These are phyloP conservation scores for Trachemys scripta DNA, from an alignment of 2,113 vertebrate species.

Conservation along the genomic window DNA sequence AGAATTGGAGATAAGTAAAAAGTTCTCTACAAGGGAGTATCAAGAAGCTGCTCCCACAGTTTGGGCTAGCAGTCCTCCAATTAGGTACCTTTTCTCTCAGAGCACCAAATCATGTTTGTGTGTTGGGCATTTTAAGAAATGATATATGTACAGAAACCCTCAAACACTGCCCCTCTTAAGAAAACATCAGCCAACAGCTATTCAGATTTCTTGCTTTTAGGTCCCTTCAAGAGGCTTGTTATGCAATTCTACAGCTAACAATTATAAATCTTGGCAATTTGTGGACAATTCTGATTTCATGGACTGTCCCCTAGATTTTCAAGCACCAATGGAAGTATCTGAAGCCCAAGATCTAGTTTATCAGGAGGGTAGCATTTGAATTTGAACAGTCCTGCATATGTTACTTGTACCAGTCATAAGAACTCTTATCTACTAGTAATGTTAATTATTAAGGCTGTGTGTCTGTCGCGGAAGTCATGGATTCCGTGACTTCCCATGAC, in stretches of 20 bases:
- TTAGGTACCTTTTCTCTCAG: background rate
- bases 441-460: no score
- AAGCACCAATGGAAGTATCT: background rate
- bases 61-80: background rate
- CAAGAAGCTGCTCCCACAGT: background rate
- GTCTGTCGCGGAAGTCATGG: no score
- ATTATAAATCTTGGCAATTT: background rate
- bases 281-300: background rate
- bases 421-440: background rate
- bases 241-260: background rate
- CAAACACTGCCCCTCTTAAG: no score
- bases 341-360: background rate
- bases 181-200: background rate
- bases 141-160: background rate
- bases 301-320: background rate
- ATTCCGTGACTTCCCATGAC: no score
- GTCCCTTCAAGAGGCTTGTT: background rate
- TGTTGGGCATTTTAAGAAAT: background rate
- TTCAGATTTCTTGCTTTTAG: background rate
- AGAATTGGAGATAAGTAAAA: background rate
- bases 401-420: background rate
- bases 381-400: background rate
- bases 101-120: background rate
- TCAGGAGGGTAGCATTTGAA: background rate
- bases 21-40: background rate